These are phyloP conservation scores for Ageneiosus marmoratus DNA, from an alignment of 2,113 vertebrate genomes.

Conservation along the genomic window DNA sequence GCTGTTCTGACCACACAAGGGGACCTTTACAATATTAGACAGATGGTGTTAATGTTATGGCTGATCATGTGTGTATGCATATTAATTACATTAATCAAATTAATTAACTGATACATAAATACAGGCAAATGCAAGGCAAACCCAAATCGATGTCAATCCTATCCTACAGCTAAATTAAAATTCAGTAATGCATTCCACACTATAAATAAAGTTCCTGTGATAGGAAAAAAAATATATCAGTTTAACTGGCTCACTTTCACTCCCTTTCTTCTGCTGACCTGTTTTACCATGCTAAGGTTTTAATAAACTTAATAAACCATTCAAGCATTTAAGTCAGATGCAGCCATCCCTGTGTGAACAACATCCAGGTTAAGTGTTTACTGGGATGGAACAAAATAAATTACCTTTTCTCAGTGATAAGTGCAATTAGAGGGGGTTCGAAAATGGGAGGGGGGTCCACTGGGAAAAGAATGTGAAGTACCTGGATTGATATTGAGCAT, in stretches of 20 bases:
- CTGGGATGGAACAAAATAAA: slow-evolving; percentile 72
- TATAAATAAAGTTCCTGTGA: slow-evolving; percentile 51
- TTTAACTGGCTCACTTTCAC: slow-evolving; percentile 61
- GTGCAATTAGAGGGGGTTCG: slow-evolving; percentile 60
- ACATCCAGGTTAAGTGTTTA: slow-evolving; percentile 69
- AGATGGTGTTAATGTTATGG: too few relatives aligned
- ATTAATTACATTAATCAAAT: too few relatives aligned
- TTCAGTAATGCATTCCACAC: slow-evolving; percentile 47
- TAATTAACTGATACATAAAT: too few relatives aligned
- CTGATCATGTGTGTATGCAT: too few relatives aligned
- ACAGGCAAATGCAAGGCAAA: too few relatives aligned
- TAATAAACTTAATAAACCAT: slow-evolving; percentile 67
- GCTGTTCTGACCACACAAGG: too few relatives aligned
- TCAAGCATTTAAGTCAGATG: slow-evolving; percentile 57
- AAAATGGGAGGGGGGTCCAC: slow-evolving; percentile 33
- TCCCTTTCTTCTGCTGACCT: slow-evolving; percentile 22
- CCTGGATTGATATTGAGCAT: not conserved
- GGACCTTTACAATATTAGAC: too few relatives aligned
- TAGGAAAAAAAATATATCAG: slow-evolving; percentile 66
- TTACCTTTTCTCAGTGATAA: slow-evolving; percentile 70
- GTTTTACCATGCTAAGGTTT: slow-evolving; percentile 51
- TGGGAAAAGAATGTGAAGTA: slow-evolving; percentile 10
- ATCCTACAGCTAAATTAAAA: slow-evolving; percentile 49
- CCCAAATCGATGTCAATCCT: slow-evolving; percentile 46
- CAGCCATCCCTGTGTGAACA: slow-evolving; percentile 54